These are phyloP conservation scores for Malacoctenus gilli DNA, from an alignment of 2,797 vertebrate species.

Conservation along the genomic window DNA sequence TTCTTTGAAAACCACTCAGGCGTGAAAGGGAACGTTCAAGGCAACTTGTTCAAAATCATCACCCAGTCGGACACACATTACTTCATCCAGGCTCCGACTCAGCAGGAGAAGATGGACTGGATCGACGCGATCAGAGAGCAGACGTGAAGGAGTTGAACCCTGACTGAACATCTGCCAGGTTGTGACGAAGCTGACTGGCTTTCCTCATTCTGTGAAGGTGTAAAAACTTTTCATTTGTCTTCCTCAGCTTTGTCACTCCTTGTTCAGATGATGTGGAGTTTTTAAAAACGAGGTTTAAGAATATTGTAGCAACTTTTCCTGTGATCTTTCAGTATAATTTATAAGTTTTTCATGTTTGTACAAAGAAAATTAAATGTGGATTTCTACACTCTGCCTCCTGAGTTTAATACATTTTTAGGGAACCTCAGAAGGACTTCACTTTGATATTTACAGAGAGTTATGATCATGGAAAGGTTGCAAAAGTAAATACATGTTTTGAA, in stretches of 20 bases:
- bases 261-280: conserved; percentile 3
- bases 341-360: not conserved
- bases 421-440: too few relatives aligned
- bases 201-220: conserved; percentile 68
- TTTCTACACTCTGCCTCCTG: too few relatives aligned
- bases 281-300: not conserved
- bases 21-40: conserved; percentile 94
- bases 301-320: conserved; percentile 12
- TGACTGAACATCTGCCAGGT: not conserved
- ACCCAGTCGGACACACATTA: conserved; percentile 89
- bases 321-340: not conserved
- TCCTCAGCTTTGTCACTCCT: too few relatives aligned
- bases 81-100: conserved; percentile 92
- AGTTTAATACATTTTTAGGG: too few relatives aligned
- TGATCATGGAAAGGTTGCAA: too few relatives aligned
- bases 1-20: too few relatives aligned
- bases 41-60: conserved; percentile 97
- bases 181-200: not conserved
- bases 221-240: too few relatives aligned
- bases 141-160: conserved; percentile 65
- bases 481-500: too few relatives aligned
- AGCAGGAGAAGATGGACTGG: conserved; percentile 89
- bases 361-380: conserved; percentile 1
- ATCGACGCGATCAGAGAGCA: conserved; percentile 90
- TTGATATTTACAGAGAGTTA: too few relatives aligned